Percentiles rank a stretch among this genome's conserved stretches.
Conservation (phyloP, 2,113 vertebrate genomes). For the Benitochromis conjunctus region DNA sequence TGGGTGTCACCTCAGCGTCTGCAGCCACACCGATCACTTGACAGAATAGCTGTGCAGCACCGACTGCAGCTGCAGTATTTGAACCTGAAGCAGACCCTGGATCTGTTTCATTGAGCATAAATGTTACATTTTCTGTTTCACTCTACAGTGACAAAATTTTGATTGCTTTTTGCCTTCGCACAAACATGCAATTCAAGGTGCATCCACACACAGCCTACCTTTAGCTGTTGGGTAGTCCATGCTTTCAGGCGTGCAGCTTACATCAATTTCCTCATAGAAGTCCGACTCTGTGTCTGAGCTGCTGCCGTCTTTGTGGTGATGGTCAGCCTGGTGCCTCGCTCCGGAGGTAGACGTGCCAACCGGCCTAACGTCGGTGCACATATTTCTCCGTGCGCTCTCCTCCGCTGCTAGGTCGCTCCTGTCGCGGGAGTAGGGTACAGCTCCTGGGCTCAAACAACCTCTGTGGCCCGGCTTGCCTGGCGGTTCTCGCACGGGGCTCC, state of each 20-base stretch:
- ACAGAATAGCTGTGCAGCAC: conserved; percentile 53
- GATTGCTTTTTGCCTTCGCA: not conserved
- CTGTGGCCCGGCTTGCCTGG: conserved; percentile 82
- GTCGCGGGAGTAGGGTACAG: conserved; percentile 77
- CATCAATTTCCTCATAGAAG: conserved; percentile 99
- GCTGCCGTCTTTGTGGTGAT: conserved; percentile 84
- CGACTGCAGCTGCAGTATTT: not conserved
- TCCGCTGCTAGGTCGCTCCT: conserved; percentile 66
- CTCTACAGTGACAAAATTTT: not conserved
- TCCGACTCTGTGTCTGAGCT: conserved; percentile 97
- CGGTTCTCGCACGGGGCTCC: conserved; percentile 76
- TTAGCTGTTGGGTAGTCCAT: conserved; percentile 88
- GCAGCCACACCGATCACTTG: conserved; percentile 40
- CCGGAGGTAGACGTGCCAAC: conserved; percentile 73
- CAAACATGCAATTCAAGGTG: not conserved
- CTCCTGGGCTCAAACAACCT: conserved; percentile 81
- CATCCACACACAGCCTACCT: conserved; percentile 73
- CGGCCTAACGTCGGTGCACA: conserved; percentile 78
- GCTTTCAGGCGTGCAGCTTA: conserved; percentile 97
- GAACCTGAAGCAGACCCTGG: not conserved
- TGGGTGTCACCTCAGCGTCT: conserved; percentile 54
- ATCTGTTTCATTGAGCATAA: not conserved
- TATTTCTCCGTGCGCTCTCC: conserved; percentile 77
- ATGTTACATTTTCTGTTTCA: not conserved
- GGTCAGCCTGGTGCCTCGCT: conserved; percentile 67